phyloP scores from a whole-genome alignment of 2,797 vertebrate species.

The Phrynocephalus vlangalii region DNA sequence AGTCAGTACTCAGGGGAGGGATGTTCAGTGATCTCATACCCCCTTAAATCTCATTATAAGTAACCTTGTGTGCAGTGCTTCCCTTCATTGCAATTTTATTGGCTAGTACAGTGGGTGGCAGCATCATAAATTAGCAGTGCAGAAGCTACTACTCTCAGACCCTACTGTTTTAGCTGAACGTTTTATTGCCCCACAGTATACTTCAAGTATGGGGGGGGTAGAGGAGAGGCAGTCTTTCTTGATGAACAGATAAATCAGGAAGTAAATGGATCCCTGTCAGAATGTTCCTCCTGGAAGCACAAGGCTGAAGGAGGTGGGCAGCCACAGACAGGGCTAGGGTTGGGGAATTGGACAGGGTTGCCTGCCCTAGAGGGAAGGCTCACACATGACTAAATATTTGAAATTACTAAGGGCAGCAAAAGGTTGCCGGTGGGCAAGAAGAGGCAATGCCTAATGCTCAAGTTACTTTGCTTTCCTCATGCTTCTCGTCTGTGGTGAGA shows the following conservation, averaged over 20 bases:
- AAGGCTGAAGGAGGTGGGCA: background rate
- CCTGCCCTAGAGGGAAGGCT: background rate
- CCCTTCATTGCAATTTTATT: slow-evolving; percentile 70
- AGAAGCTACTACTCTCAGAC: slow-evolving; percentile 21
- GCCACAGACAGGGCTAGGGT: background rate
- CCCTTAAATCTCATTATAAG: slow-evolving; percentile 77
- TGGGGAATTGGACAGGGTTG: background rate
- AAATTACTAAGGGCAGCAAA: rapidly evolving
- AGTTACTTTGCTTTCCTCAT: background rate
- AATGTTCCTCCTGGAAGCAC: background rate
- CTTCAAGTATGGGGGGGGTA: background rate
- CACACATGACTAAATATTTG: background rate
- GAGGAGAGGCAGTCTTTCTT: background rate
- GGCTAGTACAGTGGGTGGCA: slow-evolving; percentile 20
- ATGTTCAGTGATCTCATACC: slow-evolving; percentile 75
- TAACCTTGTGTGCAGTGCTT: slow-evolving; percentile 73
- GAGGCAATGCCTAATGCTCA: background rate
- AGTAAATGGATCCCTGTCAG: background rate
- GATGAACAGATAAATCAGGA: slow-evolving; percentile 10
- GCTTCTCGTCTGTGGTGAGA: too few relatives aligned
- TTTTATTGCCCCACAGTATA: background rate
- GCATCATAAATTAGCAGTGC: slow-evolving; percentile 61
- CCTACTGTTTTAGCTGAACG: background rate
- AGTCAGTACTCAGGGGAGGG: slow-evolving; percentile 72
- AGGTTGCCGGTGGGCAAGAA: background rate